Percentiles rank a stretch among this genome's conserved stretches.
Evolutionary conservation across 2,888 invertebrate species (phyloP).

Genomic region (Augochlorella aurata): DNA sequence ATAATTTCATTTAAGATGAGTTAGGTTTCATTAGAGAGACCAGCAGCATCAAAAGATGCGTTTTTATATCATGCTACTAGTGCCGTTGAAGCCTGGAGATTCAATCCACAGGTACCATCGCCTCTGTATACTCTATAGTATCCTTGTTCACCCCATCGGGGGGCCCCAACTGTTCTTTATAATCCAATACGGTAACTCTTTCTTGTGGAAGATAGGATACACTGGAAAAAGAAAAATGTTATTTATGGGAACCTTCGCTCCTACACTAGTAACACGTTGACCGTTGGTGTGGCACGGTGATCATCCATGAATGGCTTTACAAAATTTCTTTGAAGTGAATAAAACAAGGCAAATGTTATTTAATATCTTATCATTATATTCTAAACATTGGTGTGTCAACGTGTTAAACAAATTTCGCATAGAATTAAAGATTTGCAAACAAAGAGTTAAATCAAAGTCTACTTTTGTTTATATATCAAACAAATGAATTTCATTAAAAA

Average conservation of each 20-base stretch:
- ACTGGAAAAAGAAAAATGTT: slow-evolving; percentile 83
- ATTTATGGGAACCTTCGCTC: background rate
- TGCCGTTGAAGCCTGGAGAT: slow-evolving; percentile 94
- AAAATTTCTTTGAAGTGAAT: too few relatives aligned
- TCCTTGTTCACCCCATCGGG: slow-evolving; percentile 95
- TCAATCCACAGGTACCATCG: slow-evolving; percentile 96
- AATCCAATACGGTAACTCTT: slow-evolving; percentile 93
- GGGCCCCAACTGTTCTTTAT: slow-evolving; percentile 97
- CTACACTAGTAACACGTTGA: background rate
- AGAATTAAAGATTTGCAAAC: too few relatives aligned
- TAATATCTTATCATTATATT: too few relatives aligned
- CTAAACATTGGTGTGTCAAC: too few relatives aligned
- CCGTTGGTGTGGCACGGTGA: too few relatives aligned
- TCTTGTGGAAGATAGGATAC: slow-evolving; percentile 89
- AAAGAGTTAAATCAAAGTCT: too few relatives aligned
- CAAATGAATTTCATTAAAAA: too few relatives aligned
- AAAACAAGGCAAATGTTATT: too few relatives aligned
- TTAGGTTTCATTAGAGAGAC: slow-evolving; percentile 45
- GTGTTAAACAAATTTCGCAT: too few relatives aligned
- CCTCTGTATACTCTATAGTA: slow-evolving; percentile 97
- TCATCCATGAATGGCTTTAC: too few relatives aligned
- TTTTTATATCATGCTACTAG: slow-evolving; percentile 82
- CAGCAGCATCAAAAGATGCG: slow-evolving; percentile 12
- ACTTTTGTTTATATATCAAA: too few relatives aligned
- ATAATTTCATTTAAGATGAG: slow-evolving; percentile 48